phyloP scores from a whole-genome alignment of 2,797 vertebrate genomes.

The Micrastur ruficollis region DNA sequence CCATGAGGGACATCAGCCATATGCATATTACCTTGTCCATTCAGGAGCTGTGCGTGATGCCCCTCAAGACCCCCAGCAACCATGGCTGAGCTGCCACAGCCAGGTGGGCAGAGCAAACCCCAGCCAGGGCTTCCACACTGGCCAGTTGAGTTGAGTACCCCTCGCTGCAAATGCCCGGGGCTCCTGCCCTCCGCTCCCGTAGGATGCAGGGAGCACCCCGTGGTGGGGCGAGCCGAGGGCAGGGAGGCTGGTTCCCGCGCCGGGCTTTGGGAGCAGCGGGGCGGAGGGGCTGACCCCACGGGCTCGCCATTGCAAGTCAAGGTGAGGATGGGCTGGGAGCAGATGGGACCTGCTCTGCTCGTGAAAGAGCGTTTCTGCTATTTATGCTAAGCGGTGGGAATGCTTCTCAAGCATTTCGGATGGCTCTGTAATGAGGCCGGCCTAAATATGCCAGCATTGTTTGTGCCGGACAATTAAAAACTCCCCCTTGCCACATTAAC shows the following conservation, averaged over 20 bases:
- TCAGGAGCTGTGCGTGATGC: conserved; percentile 81
- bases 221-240: conserved; percentile 71
- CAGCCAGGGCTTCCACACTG: neutral
- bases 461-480: conserved; percentile 88
- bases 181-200: neutral
- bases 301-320: conserved; percentile 87
- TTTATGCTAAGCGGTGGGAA: conserved; percentile 92
- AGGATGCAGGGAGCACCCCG: neutral
- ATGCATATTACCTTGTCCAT: neutral
- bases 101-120: conserved; percentile 84
- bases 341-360: conserved; percentile 94
- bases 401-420: conserved; percentile 85
- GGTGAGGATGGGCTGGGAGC: conserved; percentile 91
- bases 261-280: conserved; percentile 79
- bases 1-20: neutral
- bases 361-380: conserved; percentile 90
- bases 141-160: rapidly evolving
- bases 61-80: conserved; percentile 58
- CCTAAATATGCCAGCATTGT: conserved; percentile 93
- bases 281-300: neutral
- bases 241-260: conserved; percentile 78
- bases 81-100: conserved; percentile 73
- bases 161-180: neutral
- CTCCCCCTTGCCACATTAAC: conserved; percentile 95
- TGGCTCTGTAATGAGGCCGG: conserved; percentile 89